Base-by-base conservation (phyloP, 2,797 vertebrate species). In the Meriones psammophilus region DNA sequence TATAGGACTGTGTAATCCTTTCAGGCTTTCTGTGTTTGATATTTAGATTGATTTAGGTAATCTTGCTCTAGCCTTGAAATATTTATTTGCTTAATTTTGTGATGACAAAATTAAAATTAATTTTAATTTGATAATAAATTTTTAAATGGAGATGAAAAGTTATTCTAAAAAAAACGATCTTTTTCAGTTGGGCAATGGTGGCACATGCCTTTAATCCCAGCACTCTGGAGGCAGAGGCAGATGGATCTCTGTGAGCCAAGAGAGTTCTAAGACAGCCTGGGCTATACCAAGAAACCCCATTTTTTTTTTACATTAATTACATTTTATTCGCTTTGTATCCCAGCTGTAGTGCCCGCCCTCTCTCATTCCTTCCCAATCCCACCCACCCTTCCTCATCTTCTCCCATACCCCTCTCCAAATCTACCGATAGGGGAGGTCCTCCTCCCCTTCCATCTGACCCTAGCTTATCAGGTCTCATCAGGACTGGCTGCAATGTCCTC, bases 51-150 rank as follows among this genome's bases (percentile, higher is more conserved):
- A 26, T 80, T 78, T 66, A 85, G 60, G 33, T 18, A 83, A 84
- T 73, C 39, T 22, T 79, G 18, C 69, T 96, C 92, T 89, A 86
- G 74, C 80, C 85, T 79, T 93, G 66, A 96, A 91, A 12, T 76
- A 69, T 56, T 79, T 74, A 42, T 93, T 86, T 81, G 62, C 66
- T n/a, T 66, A 95, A 36, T 79, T 81, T 80, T 79, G 7, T 12
- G 7, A 54, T 86, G 78, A 90, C 12, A 88, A 95, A 85, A 81
- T 86, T 83, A 96, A 94, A 81, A 74, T 86, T 78, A 96, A 79
- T 88, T 92, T 83, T 76, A 89, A 92, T 39, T 94, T 83, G 26
- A 90, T 84, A 42, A 64, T 81, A 20, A 69, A 87, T 36, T 77
- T 77, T 91, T 4, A 73, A 76, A 18, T 20, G 14, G 9, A 46